phyloP scores from a whole-genome alignment of 2,888 invertebrate species.

The Polyommatus iphigenia region DNA sequence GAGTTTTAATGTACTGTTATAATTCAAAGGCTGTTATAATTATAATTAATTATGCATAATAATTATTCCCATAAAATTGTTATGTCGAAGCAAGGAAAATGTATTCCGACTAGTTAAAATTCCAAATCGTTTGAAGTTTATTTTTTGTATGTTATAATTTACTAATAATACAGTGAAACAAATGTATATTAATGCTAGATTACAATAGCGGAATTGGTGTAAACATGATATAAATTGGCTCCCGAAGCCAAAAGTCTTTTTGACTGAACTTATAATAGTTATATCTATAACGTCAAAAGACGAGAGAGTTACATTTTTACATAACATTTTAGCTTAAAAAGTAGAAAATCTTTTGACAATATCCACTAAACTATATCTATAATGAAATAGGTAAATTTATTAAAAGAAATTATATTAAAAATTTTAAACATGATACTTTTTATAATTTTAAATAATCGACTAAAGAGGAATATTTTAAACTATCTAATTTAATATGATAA shows the following conservation, averaged over 20 bases:
- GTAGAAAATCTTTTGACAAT: slow-evolving; percentile 13
- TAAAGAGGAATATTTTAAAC: slow-evolving; percentile 8
- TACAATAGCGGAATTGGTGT: no score
- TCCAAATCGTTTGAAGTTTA: not conserved
- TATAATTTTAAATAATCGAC: slow-evolving; percentile 21
- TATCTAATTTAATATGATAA: slow-evolving; percentile 3
- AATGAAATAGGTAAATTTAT: slow-evolving; percentile 19
- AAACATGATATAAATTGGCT: not conserved
- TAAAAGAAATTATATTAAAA: slow-evolving; percentile 17
- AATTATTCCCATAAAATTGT: no score
- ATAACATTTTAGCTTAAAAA: slow-evolving; percentile 23
- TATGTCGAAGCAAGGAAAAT: no score
- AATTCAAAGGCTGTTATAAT: no score
- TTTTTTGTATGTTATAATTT: not conserved
- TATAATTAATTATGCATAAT: no score
- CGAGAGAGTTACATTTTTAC: slow-evolving; percentile 21
- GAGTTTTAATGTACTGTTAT: no score
- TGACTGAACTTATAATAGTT: not conserved
- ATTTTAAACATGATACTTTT: slow-evolving; percentile 14
- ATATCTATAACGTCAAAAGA: slow-evolving; percentile 2
- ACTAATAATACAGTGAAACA: no score
- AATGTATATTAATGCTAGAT: no score
- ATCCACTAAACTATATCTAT: slow-evolving; percentile 15
- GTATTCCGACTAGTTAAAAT: not conserved
- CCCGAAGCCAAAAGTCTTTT: not conserved